Percentiles rank a stretch among this genome's conserved stretches.
Evolutionary conservation across 1,140 invertebrate genomes (phyloP).

Genomic region (Pseudachorutes palmiensis): DNA sequence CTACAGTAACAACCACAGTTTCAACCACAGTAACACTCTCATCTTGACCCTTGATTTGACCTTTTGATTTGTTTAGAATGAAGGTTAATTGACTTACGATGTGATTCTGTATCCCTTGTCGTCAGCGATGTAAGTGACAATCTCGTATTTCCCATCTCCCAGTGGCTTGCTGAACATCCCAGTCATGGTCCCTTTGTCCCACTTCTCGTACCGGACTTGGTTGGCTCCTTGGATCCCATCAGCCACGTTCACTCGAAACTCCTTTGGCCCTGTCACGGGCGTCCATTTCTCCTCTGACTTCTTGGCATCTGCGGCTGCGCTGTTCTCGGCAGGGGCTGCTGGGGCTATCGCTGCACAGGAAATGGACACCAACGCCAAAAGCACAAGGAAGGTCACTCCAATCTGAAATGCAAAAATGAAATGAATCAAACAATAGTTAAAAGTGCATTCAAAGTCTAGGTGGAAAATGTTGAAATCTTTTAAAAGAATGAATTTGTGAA

Average conservation of each 20-base stretch:
- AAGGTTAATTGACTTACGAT: slow-evolving; percentile 3
- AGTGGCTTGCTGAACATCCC: slow-evolving; percentile 15
- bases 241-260: slow-evolving; percentile 18
- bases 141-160: slow-evolving; percentile 15
- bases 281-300: not conserved
- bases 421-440: too few relatives aligned
- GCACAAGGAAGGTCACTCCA: too few relatives aligned
- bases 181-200: slow-evolving; percentile 11
- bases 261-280: slow-evolving; percentile 9
- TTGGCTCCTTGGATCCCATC: slow-evolving; percentile 27
- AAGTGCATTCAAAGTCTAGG: too few relatives aligned
- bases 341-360: not conserved
- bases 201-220: slow-evolving; percentile 18
- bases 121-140: slow-evolving; percentile 20
- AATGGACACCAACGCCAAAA: too few relatives aligned
- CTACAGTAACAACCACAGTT: not conserved
- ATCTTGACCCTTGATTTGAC: too few relatives aligned
- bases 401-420: too few relatives aligned
- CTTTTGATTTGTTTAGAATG: too few relatives aligned
- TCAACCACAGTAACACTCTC: too few relatives aligned
- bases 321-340: not conserved
- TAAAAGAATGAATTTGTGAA: too few relatives aligned
- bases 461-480: too few relatives aligned
- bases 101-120: slow-evolving; percentile 21
- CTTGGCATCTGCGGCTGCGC: not conserved